A percentile compares a stretch with the other conserved stretches of the same genome.
phyloP scores from a whole-genome alignment of 2,797 vertebrate species.

The Pangasius sanitwongsei region DNA sequence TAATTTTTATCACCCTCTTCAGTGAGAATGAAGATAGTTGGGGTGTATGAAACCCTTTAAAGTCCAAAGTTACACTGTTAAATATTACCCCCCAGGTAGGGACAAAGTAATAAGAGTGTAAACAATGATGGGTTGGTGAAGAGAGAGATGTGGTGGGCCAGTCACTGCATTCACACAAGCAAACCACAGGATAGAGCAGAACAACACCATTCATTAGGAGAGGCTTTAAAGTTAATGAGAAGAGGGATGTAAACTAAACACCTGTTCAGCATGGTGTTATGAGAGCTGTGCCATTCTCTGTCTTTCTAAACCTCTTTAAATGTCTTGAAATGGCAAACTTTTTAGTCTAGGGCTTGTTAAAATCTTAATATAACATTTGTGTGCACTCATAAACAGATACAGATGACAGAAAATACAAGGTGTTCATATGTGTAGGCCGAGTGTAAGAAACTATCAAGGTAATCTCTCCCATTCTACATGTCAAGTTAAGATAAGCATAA shows the following conservation, averaged over 20 bases:
- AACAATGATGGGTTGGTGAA: neutral
- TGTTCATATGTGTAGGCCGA: neutral
- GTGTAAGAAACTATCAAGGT: neutral
- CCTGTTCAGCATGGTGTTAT: neutral
- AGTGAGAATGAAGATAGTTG: neutral
- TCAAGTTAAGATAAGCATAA: neutral
- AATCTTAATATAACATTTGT: neutral
- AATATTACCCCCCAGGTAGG: neutral
- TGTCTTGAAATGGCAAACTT: neutral
- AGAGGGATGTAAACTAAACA: conserved; percentile 29
- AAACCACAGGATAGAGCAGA: conserved; percentile 18
- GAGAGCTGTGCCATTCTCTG: neutral
- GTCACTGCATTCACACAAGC: neutral
- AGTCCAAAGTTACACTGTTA: neutral
- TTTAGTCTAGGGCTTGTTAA: neutral
- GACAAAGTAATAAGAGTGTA: neutral
- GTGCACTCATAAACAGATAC: neutral
- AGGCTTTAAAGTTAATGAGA: conserved; percentile 47
- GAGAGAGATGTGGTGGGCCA: neutral
- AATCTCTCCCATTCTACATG: neutral
- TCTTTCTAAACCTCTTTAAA: neutral
- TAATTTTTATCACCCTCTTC: neutral
- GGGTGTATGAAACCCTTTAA: neutral
- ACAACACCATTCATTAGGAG: conserved; percentile 39
- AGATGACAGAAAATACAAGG: neutral